Evolutionary conservation across 2,888 invertebrate genomes (phyloP).

Genomic region (Trisateles emortualis): DNA sequence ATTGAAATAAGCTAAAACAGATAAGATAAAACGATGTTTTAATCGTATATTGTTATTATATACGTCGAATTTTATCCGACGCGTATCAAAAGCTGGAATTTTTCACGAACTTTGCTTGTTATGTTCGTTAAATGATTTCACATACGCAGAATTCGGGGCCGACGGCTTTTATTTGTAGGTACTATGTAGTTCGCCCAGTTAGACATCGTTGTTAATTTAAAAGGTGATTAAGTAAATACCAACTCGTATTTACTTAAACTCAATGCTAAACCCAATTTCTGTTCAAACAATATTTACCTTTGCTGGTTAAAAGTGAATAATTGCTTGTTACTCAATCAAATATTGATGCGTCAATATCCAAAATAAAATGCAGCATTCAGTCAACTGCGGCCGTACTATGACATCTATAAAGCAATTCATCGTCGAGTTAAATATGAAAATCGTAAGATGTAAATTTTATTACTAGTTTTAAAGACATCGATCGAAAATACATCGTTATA

Average conservation of each 20-base stretch:
- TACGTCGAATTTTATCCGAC: conserved; percentile 13
- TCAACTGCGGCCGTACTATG: no score
- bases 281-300: no score
- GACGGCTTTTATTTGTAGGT: conserved; percentile 25
- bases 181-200: conserved; percentile 2
- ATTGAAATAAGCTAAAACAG: conserved; percentile 29
- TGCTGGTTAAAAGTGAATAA: not conserved
- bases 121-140: conserved; percentile 46
- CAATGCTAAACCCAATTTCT: not conserved
- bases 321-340: conserved; percentile 1
- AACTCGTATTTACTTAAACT: not conserved
- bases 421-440: no score
- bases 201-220: not conserved
- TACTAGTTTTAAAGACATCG: no score
- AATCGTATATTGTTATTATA: conserved; percentile 9
- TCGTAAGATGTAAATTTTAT: no score
- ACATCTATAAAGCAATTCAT: no score
- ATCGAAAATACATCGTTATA: no score
- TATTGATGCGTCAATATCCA: not conserved
- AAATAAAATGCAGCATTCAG: conserved; percentile 8
- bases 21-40: conserved; percentile 33
- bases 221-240: not conserved
- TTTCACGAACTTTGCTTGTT: conserved; percentile 64
- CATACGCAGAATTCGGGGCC: conserved; percentile 10
- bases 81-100: conserved; percentile 22